Evolutionary conservation across 92 coral and sea anemone genomes (phyloP).

Genomic region (Epizoanthus ramosus): DNA sequence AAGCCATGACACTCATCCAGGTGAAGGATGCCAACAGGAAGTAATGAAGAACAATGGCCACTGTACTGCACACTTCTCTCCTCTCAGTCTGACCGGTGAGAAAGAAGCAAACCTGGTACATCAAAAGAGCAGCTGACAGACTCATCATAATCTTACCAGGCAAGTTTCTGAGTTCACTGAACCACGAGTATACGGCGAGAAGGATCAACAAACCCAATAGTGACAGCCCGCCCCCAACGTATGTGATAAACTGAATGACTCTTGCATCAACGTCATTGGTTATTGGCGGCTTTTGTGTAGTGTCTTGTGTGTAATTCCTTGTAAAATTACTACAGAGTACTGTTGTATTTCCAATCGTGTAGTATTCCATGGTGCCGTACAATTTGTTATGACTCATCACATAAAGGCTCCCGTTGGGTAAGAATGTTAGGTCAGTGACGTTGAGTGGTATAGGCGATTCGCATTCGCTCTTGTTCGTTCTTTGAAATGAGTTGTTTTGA

Average conservation of each 20-base stretch:
- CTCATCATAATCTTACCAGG: constrained; percentile 36
- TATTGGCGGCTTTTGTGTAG: neutral
- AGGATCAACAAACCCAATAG: constrained; percentile 11
- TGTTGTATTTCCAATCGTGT: neutral
- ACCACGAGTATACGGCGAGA: constrained; percentile 18
- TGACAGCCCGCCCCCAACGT: constrained; percentile 18
- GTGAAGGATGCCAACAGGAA: constrained; percentile 36
- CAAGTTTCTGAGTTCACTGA: constrained; percentile 41
- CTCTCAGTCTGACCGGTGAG: constrained; percentile 21
- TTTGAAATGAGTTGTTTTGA: neutral
- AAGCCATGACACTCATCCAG: constrained; percentile 51
- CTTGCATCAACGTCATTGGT: neutral
- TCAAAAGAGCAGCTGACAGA: neutral
- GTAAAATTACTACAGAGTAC: neutral
- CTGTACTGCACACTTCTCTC: constrained; percentile 23
- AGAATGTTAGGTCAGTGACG: neutral
- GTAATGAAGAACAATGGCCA: constrained; percentile 40
- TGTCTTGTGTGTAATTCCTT: neutral
- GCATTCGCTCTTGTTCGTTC: neutral
- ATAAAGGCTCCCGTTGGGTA: neutral
- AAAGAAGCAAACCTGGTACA: constrained; percentile 27
- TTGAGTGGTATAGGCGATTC: neutral
- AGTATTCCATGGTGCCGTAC: neutral
- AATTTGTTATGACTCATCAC: neutral
- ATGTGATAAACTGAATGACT: neutral